Base-by-base conservation (phyloP, 1,140 invertebrate species). In the Meloidogyne floridensis region DNA sequence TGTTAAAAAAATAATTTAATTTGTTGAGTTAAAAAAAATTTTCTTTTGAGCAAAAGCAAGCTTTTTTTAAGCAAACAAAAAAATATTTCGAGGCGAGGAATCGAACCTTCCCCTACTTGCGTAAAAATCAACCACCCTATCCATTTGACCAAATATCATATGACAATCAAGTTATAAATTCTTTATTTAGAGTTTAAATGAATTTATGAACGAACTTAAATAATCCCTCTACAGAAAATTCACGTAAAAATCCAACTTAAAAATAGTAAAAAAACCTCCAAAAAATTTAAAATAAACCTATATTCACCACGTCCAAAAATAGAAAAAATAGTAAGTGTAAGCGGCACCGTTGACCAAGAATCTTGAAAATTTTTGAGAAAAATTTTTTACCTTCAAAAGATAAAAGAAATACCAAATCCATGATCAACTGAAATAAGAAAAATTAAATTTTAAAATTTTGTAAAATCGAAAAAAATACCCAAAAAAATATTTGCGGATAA, bases 291-390 rank as follows among this genome's bases (percentile, higher is more conserved):
- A 65, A 65, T 6, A 65, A 65, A 84, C 81, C 86, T 82, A 82
- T 75, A 88, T 20, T 77, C 89, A 5, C 91, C 91, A 6, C 89
- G 87, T 7, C 91, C 91, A 88, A 91, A 92, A 43, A 92, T 84
- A 7, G 91, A 91, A 85, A 91, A 92, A 59, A 92, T 87, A 11
- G 90, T 90, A n/a, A 92, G 87, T 8, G 92, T 91, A n/a, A 92
- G 87, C 70, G 92, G 91, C 7, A 91, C 84, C 3, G 91, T 91
- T 0, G 91, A 91, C 91, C 90, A 92, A 77, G 88, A 90, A 80
- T 90, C 88, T 78, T 65, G n/a, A 11, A 42, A 78, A 71, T 54
- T 11, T 13, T 54, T 3, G 15, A 59, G 3, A 5, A 11, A 65
- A 71, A 5, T 13, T 78, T 47, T 32, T 8, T 53, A 15, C 7